Evolutionary conservation across 2,113 vertebrate species (phyloP).

Genomic region (Rhea pennata): DNA sequence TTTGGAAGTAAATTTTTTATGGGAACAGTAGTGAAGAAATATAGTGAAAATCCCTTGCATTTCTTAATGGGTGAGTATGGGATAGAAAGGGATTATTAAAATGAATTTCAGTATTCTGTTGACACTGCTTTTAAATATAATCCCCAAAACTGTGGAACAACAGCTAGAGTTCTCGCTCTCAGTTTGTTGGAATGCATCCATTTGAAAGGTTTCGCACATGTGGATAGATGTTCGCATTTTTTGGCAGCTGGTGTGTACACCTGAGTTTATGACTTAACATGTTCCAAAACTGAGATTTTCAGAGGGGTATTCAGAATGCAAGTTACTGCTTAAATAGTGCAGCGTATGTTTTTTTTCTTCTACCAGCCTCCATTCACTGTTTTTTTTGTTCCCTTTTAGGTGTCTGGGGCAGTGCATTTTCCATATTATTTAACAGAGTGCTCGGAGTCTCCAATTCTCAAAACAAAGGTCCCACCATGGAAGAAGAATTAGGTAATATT

Average conservation of each 20-base stretch:
- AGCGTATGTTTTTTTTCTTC: neutral
- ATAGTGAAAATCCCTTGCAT: slow-evolving; percentile 94
- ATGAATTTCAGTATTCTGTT: neutral
- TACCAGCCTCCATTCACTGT: neutral
- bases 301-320: neutral
- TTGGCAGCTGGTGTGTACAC: neutral
- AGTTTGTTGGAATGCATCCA: neutral
- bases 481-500: slow-evolving; percentile 93
- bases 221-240: neutral
- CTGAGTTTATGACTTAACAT: neutral
- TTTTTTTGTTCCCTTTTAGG: slow-evolving; percentile 75
- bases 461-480: slow-evolving; percentile 89
- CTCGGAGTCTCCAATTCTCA: slow-evolving; percentile 87
- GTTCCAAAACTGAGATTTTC: neutral
- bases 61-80: slow-evolving; percentile 93
- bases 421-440: slow-evolving; percentile 97
- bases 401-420: slow-evolving; percentile 98
- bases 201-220: neutral
- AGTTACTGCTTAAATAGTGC: neutral
- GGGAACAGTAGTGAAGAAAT: slow-evolving; percentile 92
- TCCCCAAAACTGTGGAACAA: neutral
- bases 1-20: slow-evolving; percentile 99
- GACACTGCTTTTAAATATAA: neutral
- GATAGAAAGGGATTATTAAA: neutral
- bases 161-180: neutral